A percentile compares a stretch with the other conserved stretches of the same genome.
Conservation (phyloP, 2,113 vertebrate species). For the Aphyosemion australe region DNA sequence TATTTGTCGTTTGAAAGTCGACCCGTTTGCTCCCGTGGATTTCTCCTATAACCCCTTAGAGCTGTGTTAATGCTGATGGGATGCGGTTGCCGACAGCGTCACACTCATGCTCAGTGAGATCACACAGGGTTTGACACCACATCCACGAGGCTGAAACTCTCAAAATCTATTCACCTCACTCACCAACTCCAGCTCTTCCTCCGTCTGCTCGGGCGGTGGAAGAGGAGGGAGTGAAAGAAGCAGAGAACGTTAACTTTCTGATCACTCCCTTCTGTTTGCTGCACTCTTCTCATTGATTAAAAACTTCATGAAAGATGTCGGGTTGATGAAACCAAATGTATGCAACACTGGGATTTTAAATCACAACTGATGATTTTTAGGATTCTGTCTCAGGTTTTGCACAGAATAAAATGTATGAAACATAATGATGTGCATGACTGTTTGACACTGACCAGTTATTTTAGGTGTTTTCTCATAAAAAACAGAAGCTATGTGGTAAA, state of each 20-base stretch:
- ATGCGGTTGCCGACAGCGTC: slow-evolving; percentile 24
- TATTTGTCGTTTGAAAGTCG: neutral
- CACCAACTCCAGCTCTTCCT: slow-evolving; percentile 97
- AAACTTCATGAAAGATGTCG: too few relatives aligned
- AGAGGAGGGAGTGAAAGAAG: slow-evolving; percentile 14
- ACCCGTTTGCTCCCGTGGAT: slow-evolving; percentile 19
- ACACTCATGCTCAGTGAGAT: slow-evolving; percentile 60
- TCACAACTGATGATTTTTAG: too few relatives aligned
- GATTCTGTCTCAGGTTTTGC: too few relatives aligned
- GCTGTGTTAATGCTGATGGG: slow-evolving; percentile 13
- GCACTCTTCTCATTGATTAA: too few relatives aligned
- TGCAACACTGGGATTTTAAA: too few relatives aligned
- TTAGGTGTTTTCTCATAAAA: too few relatives aligned
- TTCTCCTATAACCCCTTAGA: neutral
- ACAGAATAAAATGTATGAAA: too few relatives aligned
- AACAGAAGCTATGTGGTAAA: neutral
- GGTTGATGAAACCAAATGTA: too few relatives aligned
- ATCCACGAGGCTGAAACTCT: slow-evolving; percentile 57
- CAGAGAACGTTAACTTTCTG: slow-evolving; percentile 54
- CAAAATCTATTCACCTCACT: slow-evolving; percentile 83
- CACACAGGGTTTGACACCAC: slow-evolving; percentile 59
- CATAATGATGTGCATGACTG: too few relatives aligned
- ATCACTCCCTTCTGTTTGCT: slow-evolving; percentile 7
- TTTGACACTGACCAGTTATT: too few relatives aligned
- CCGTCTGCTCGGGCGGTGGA: slow-evolving; percentile 82